phyloP scores from a whole-genome alignment of 1,140 invertebrate genomes.

The Ylistrum balloti region DNA sequence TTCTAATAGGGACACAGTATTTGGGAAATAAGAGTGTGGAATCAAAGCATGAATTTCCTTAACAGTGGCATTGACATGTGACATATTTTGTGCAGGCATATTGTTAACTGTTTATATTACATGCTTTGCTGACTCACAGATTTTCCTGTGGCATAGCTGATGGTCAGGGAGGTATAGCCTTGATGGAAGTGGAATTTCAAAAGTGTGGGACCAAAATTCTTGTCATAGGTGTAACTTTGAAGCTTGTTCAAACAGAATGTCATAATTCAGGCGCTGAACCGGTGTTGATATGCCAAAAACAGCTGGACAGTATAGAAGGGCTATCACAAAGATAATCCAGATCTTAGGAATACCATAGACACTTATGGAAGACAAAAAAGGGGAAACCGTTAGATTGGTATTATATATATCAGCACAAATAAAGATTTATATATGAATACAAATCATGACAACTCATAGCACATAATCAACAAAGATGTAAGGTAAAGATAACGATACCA shows the following conservation, averaged over 20 bases:
- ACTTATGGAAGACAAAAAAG: no score
- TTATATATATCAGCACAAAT: no score
- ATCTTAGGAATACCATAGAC: no score
- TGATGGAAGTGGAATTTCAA: slow-evolving; percentile 43
- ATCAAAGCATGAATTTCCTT: slow-evolving; percentile 32
- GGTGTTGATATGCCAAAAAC: neutral
- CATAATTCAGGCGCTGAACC: neutral
- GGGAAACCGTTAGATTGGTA: no score
- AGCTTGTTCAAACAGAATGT: neutral
- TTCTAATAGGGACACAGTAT: neutral
- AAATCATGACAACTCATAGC: no score
- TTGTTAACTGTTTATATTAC: slow-evolving; percentile 44
- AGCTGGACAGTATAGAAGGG: neutral
- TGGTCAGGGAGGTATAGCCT: neutral
- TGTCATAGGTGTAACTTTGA: neutral
- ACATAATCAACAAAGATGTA: neutral
- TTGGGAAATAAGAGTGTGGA: neutral
- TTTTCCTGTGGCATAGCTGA: neutral
- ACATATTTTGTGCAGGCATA: neutral
- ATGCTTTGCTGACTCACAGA: neutral
- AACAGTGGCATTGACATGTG: slow-evolving; percentile 49
- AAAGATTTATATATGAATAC: no score
- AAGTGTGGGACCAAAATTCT: slow-evolving; percentile 44
- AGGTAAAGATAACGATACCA: neutral
- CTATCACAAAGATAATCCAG: no score